These are phyloP conservation scores for Lepidocyrtinus sp. DNA, from an alignment of 2,888 invertebrate genomes.

Conservation along the genomic window DNA sequence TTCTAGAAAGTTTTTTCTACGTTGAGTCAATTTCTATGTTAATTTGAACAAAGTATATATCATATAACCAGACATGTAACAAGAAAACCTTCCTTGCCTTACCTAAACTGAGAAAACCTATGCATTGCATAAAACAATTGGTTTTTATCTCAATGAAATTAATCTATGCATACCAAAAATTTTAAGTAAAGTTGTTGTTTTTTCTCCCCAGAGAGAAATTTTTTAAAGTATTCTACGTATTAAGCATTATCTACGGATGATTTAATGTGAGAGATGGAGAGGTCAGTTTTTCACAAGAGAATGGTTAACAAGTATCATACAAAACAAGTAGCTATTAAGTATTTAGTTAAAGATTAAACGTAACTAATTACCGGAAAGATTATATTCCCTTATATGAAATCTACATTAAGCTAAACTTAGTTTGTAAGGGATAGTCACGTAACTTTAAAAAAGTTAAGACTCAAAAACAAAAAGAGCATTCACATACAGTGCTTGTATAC, in stretches of 20 bases:
- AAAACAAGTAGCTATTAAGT: not conserved
- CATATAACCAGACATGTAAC: too few relatives aligned
- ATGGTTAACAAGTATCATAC: not conserved
- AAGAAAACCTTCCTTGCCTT: conserved; percentile 53
- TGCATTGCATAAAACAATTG: not conserved
- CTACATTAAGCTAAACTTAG: not conserved
- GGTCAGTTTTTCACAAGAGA: conserved; percentile 17
- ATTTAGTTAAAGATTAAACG: not conserved
- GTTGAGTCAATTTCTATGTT: too few relatives aligned
- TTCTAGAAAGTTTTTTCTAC: too few relatives aligned
- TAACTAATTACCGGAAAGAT: not conserved
- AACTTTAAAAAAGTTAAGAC: not conserved
- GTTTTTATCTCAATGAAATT: not conserved
- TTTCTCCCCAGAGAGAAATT: too few relatives aligned
- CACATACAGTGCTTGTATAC: conserved; percentile 58
- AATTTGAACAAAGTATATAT: too few relatives aligned
- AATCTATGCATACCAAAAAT: not conserved
- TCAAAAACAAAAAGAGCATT: conserved; percentile 40
- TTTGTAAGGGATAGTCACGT: not conserved
- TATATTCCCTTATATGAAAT: not conserved
- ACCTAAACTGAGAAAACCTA: conserved; percentile 21
- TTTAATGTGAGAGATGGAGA: not conserved
- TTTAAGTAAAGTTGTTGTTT: too few relatives aligned
- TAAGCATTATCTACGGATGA: too few relatives aligned
- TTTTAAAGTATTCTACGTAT: too few relatives aligned